Evolutionary conservation across 2,113 vertebrate genomes (phyloP).

Genomic region (Cinclus mexicanus): DNA sequence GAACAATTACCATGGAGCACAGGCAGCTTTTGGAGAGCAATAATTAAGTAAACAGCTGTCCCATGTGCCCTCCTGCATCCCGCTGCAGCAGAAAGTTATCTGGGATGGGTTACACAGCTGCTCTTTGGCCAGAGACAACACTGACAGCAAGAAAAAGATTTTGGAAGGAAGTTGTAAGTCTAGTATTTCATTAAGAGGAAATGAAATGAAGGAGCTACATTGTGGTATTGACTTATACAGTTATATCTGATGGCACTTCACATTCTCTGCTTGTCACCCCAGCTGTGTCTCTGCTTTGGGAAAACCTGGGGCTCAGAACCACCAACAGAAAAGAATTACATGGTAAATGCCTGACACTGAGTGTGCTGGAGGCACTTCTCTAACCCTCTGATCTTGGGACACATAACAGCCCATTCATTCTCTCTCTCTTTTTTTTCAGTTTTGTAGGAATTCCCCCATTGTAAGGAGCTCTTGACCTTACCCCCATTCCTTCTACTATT

Average conservation of each 20-base stretch:
- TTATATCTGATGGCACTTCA: neutral
- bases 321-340: neutral
- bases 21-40: neutral
- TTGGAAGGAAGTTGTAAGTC: neutral
- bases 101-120: neutral
- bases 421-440: neutral
- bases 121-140: neutral
- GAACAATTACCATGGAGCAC: accelerated
- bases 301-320: neutral
- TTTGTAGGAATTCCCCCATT: conserved; percentile 55
- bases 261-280: neutral
- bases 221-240: neutral
- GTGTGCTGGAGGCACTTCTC: neutral
- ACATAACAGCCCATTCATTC: conserved; percentile 40
- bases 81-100: neutral
- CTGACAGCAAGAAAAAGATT: neutral
- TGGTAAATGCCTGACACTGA: neutral
- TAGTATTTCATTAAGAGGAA: neutral
- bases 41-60: neutral
- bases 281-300: neutral
- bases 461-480: conserved; percentile 53
- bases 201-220: neutral
- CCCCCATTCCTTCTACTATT: conserved; percentile 47
- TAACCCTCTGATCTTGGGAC: conserved; percentile 20
- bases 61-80: neutral